Base-by-base conservation (phyloP, 2,888 invertebrate genomes). In the Rhingia campestris region DNA sequence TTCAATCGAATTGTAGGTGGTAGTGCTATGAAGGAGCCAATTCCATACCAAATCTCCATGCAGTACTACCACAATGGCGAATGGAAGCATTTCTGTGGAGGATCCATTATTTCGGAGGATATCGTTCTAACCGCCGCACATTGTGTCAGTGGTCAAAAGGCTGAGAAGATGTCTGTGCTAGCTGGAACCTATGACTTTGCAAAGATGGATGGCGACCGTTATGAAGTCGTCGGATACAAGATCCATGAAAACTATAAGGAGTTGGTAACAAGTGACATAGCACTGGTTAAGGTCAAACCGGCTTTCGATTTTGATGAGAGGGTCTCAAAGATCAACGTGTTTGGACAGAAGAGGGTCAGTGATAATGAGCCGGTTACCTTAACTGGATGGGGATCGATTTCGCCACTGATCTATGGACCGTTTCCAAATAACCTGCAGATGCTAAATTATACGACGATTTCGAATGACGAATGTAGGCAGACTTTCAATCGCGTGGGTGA, bases 101-200 rank as follows among this genome's bases (percentile, higher is more conserved):
- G 91, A n/a, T 87, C 88, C 0, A 90, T 91, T 10, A 86, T 91
- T 7, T 74, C 86, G 14, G 86, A 87, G n/a, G 75, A 88, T 6
- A 86, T 89, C 45, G 88, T 91, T 1, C 39, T 91, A n/a, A 89
- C 89, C 0, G 89, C 91, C 0, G 91, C 91, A 0, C 91, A 91
- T 81, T 91, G 91, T 77, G 86, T 88, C 3, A 9, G 84, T 3
- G 85, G 63, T 6, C 41, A 79, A 1, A 39, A 14, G 0, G 75
- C 86, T 6, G 67, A 69, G 0, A 22, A 77, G 10, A 70, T 90
- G 3, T 86, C 80, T 3, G 82, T 90, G 2, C 43, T 76, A 0
- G 90, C 80, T 7, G 89, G 89, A 0, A 86, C 88, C 0, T 81
- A 75, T 14, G 70, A 80, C 7, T 84, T 84, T 22, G 35, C 47